Percentiles rank a stretch among this genome's conserved stretches.
These are phyloP conservation scores for Propithecus deckenii DNA, from an alignment of 2,797 vertebrate genomes.

Conservation along the genomic window DNA sequence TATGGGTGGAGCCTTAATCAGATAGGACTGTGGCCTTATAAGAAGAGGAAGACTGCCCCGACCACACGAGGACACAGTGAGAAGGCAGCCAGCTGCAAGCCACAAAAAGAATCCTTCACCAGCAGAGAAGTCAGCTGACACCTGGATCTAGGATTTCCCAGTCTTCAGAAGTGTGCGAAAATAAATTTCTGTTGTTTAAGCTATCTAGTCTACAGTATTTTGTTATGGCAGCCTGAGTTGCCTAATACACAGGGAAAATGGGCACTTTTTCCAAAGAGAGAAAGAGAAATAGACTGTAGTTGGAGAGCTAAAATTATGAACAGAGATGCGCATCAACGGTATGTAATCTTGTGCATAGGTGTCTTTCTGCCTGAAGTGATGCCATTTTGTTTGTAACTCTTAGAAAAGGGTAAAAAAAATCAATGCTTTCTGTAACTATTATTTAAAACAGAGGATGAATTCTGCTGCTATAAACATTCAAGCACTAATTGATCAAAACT, in stretches of 20 bases:
- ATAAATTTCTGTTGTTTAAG: not conserved
- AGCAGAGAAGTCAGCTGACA: not conserved
- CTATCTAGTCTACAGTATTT: not conserved
- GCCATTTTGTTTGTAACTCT: not conserved
- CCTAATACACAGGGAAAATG: not conserved
- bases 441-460: not conserved
- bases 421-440: not conserved
- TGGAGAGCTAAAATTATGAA: not conserved
- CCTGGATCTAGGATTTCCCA: not conserved
- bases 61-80: accelerated
- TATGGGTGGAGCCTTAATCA: not conserved
- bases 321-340: not conserved
- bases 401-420: not conserved
- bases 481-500: no score
- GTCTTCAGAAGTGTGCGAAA: not conserved
- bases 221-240: not conserved
- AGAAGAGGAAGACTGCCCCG: not conserved
- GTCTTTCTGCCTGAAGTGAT: not conserved
- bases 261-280: not conserved
- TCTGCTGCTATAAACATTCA: no score
- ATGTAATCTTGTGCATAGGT: not conserved
- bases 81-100: not conserved
- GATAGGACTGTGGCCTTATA: not conserved
- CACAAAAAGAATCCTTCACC: not conserved
- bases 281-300: not conserved